Percentiles rank a stretch among this genome's conserved stretches.
phyloP scores from a whole-genome alignment of 2,797 vertebrate species.

The Cynopterus sphinx region DNA sequence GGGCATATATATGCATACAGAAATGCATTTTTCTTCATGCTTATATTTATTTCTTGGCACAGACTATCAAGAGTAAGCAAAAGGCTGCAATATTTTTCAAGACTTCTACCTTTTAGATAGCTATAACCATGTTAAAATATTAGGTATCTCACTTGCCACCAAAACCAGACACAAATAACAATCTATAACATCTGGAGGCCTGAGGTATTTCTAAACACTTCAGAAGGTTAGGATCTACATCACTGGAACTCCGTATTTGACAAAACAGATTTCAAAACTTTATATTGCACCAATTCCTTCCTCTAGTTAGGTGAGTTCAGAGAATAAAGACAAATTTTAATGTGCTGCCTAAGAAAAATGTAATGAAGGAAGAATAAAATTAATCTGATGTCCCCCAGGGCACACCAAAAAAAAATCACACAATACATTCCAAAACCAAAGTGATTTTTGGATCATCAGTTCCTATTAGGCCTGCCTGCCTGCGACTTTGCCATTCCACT shows the following conservation, averaged over 20 bases:
- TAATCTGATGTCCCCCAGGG: neutral
- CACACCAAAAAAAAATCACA: neutral
- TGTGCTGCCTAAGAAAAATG: conserved; percentile 21
- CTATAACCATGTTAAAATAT: conserved; percentile 20
- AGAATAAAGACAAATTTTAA: conserved; percentile 37
- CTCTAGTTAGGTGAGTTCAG: neutral
- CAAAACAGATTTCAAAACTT: conserved; percentile 29
- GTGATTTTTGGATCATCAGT: neutral
- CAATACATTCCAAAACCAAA: conserved; percentile 17
- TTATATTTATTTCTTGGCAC: neutral
- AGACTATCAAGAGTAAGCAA: neutral
- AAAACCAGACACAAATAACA: neutral
- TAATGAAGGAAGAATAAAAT: conserved; percentile 4
- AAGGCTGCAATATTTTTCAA: conserved; percentile 5
- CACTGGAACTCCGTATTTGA: neutral
- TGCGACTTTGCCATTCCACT: neutral
- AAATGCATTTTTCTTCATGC: conserved; percentile 7
- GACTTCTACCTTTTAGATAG: conserved; percentile 36
- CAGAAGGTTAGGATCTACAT: neutral
- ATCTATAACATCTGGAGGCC: neutral
- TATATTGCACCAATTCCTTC: neutral
- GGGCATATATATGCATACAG: neutral
- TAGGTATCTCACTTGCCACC: neutral
- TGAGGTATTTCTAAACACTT: neutral
- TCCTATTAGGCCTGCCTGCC: neutral